These are phyloP conservation scores for Fulmarus glacialis DNA, from an alignment of 2,113 vertebrate species.

Conservation along the genomic window DNA sequence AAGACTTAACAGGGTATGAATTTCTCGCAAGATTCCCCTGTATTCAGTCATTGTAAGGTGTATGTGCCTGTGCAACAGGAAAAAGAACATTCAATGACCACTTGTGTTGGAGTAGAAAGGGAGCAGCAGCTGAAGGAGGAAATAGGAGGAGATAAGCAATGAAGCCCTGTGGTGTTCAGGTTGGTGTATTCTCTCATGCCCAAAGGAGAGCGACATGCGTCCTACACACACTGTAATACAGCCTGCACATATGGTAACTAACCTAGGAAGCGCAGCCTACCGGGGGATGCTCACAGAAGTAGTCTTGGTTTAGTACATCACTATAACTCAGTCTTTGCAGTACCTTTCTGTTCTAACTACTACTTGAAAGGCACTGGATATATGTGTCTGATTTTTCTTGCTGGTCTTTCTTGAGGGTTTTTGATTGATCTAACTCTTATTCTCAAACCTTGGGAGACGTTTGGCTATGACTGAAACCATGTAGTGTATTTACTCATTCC, in stretches of 20 bases:
- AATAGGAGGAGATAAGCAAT: background rate
- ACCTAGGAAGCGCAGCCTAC: background rate
- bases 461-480: background rate
- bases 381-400: background rate
- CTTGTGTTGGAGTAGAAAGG: background rate
- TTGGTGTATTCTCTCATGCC: background rate
- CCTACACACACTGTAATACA: rapidly evolving
- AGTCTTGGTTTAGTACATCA: background rate
- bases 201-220: background rate
- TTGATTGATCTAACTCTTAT: background rate
- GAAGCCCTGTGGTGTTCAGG: background rate
- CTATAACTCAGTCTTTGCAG: background rate
- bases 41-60: background rate
- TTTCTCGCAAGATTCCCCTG: background rate
- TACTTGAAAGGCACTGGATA: background rate
- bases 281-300: background rate
- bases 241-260: rapidly evolving
- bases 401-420: background rate
- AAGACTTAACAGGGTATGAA: background rate
- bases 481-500: background rate
- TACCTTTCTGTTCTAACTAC: background rate
- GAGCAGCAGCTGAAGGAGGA: background rate
- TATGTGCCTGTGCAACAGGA: background rate
- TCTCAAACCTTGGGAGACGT: background rate
- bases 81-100: background rate